Evolutionary conservation across 2,888 invertebrate genomes (phyloP).

Genomic region (Neria commutata): DNA sequence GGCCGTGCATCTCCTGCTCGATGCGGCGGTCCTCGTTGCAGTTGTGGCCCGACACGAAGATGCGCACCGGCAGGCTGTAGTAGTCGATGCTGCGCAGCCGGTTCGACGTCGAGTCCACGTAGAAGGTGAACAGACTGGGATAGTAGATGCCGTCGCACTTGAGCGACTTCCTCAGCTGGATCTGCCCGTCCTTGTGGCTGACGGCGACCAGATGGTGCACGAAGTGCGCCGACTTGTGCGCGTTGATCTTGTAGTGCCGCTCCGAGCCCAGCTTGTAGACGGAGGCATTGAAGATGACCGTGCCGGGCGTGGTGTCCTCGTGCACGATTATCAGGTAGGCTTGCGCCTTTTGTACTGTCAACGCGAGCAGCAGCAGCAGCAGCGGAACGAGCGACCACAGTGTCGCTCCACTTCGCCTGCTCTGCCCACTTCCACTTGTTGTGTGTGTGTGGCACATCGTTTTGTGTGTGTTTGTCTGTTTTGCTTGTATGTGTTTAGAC

Average conservation of each 20-base stretch:
- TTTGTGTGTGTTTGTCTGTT: slow-evolving; percentile 21
- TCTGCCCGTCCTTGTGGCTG: slow-evolving; percentile 75
- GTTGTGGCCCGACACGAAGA: slow-evolving; percentile 74
- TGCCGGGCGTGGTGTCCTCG: slow-evolving; percentile 68
- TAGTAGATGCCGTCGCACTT: slow-evolving; percentile 83
- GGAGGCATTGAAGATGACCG: slow-evolving; percentile 78
- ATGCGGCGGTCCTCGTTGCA: slow-evolving; percentile 72
- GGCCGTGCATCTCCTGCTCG: slow-evolving; percentile 62
- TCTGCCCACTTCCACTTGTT: background rate
- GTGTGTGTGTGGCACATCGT: background rate
- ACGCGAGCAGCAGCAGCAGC: slow-evolving; percentile 31
- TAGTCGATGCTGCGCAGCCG: slow-evolving; percentile 80
- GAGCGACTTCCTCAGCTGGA: slow-evolving; percentile 73
- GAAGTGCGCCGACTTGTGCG: slow-evolving; percentile 81
- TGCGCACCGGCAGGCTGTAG: slow-evolving; percentile 78
- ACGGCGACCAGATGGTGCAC: slow-evolving; percentile 80
- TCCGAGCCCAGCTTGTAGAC: slow-evolving; percentile 81
- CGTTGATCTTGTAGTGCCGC: slow-evolving; percentile 78
- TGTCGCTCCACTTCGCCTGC: slow-evolving; percentile 24
- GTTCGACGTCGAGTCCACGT: slow-evolving; percentile 84
- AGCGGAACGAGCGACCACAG: slow-evolving; percentile 26
- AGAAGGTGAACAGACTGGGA: slow-evolving; percentile 83
- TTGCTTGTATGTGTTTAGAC: slow-evolving; percentile 23
- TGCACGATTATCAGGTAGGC: slow-evolving; percentile 68
- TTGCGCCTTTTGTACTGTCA: slow-evolving; percentile 38